These are phyloP conservation scores for Aramus guarauna DNA, from an alignment of 2,113 vertebrate species.

Conservation along the genomic window DNA sequence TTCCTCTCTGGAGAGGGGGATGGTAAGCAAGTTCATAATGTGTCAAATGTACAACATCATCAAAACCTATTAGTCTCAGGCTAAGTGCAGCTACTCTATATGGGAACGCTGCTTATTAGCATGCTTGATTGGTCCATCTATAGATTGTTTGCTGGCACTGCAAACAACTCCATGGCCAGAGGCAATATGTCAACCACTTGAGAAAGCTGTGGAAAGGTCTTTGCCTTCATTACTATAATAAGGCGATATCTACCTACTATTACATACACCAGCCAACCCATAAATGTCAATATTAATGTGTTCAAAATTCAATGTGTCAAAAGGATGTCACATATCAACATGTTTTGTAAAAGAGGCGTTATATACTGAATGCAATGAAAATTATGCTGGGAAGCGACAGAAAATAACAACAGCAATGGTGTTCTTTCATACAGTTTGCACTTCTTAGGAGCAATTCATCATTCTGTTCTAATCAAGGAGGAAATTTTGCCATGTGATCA, in stretches of 20 bases:
- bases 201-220: neutral
- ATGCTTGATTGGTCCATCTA: neutral
- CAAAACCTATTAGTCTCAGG: neutral
- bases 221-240: neutral
- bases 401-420: neutral
- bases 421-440: neutral
- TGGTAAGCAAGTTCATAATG: neutral
- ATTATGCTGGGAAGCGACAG: neutral
- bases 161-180: neutral
- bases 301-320: neutral
- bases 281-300: neutral
- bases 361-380: neutral
- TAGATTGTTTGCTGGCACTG: neutral
- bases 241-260: neutral
- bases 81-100: neutral
- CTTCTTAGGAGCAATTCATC: neutral
- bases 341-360: neutral
- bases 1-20: neutral
- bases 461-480: neutral
- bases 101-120: neutral
- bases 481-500: neutral
- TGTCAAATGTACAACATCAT: neutral
- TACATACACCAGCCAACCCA: neutral
- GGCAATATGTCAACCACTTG: neutral
- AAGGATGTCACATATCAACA: neutral